Evolutionary conservation across 2,888 invertebrate species (phyloP), one percentile per base, ranked within the genome.

Genomic region (Eueremaeus valkanovi): DNA sequence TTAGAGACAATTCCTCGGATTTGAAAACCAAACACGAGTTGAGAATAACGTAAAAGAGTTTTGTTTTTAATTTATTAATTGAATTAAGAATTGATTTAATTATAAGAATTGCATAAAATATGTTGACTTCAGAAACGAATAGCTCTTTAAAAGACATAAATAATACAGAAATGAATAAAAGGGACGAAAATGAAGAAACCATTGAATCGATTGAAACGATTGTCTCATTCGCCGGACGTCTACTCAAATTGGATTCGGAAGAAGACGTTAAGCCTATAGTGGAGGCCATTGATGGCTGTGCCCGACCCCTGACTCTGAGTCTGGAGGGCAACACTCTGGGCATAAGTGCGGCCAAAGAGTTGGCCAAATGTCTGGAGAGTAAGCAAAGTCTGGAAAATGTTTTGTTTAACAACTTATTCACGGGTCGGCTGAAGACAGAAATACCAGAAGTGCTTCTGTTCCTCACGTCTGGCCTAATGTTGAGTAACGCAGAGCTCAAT

Each of bases 321-420:
- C 85, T 97, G 45, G 93, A 94, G 79, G 97, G 96, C 9, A 97
- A 97, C 82, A 95, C 96, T 0, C 85, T 97, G 29, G 96, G 97
- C 0, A 91, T 94, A 16, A 89, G 90, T 21, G 96, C 95, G 0
- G 93, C 96, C 0, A 87, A 90, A 81, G 92, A 88, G 0, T 91
- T 98, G 75, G 92, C 91, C 0, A 88, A 90, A 81, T 90, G 92
- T 0, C 84, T 97, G 61, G 89, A 90, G 80, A 86, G 85, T 24
- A 92, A 92, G 80, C 90, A 91, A 0, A 90, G 92, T 82, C 87
- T 93, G 78, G 80, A 84, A 80, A 83, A 90, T 81, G 95, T 95
- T 0, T 84, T 92, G 74, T 97, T 96, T 92, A 95, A 94, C 77
- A 97, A 99, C 82, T 90, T 99, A 88, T 99, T 99, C 83, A 98